Base-by-base conservation (phyloP, 2,888 invertebrate genomes). In the Standfussiana lucernea region DNA sequence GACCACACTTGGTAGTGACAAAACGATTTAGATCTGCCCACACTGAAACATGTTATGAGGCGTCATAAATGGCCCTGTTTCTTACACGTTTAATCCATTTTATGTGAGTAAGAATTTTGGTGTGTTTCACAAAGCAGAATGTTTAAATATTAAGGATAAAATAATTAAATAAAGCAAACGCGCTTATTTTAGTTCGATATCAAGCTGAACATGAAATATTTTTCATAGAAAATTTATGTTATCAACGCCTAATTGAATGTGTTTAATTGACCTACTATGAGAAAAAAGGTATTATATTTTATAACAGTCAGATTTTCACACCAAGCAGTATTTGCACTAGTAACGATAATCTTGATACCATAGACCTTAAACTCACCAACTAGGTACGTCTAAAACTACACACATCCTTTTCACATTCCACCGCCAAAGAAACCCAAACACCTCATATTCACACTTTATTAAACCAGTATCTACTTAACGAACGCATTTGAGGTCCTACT, bases 401-500 rank as follows among this genome's bases (percentile, higher is more conserved):
- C 24, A n/a, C 28, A 45, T 45, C 11, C 6, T 18, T 6, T 6
- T 42, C 24, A n/a, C 11, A 42, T 32, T 47, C 35, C 11, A 37
- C 42, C 59, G 21, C 40, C 67, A 81, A 65, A 69, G 53, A 59
- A 67, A 42, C 50, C n/a, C 45, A 73, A 69, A 76, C 64, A 65
- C n/a, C 11, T 65, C 61, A 72, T 75, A 70, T 79, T 75, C 32
- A 45, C 37, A 80, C 65, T 86, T 73, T 79, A 77, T 68, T 53
- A 75, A 77, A 79, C 65, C 72, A 62, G 61, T 67, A 81, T 67
- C 15, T 72, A 79, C 67, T 69, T 87, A 87, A 86, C 80, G 75
- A 86, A 84, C 70, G 78, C 72, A 84, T 85, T 88, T 83, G 78
- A 88, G 78, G 62, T 74, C 71, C 64, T 32, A 59, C 89, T 88